Evolutionary conservation across 53 echinoderm and acorn worm species (phyloP).

Genomic region (Pentamera pediparva): DNA sequence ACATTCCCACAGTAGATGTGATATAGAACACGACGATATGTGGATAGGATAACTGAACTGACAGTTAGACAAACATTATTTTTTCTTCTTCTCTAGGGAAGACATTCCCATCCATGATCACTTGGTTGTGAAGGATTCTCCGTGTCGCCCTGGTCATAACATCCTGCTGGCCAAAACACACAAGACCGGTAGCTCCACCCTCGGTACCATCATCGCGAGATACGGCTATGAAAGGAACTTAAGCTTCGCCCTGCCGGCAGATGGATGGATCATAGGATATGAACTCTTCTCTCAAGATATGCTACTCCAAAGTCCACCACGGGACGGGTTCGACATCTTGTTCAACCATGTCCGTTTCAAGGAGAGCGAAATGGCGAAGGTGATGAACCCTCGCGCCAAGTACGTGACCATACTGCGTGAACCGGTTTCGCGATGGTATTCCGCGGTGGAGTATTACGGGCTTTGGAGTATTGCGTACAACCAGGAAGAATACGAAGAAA

Average conservation of each 20-base stretch:
- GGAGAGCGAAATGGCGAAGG: not conserved
- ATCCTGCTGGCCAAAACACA: conserved; percentile 5
- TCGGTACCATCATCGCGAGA: not conserved
- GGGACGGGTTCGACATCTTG: not conserved
- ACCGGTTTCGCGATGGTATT: conserved; percentile 5
- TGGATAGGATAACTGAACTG: no score
- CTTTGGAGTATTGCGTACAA: not conserved
- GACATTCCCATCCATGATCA: no score
- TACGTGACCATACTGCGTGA: conserved; percentile 5
- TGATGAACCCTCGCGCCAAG: not conserved
- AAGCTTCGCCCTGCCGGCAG: not conserved
- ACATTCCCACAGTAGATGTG: no score
- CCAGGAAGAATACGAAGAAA: not conserved
- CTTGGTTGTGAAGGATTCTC: no score
- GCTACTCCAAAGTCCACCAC: not conserved
- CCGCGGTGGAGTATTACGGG: not conserved
- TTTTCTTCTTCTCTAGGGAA: no score
- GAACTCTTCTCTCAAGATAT: not conserved
- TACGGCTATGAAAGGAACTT: conserved; percentile 5
- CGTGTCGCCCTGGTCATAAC: no score
- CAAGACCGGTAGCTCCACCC: not conserved
- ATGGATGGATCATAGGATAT: not conserved
- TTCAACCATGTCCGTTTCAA: conserved; percentile 5
- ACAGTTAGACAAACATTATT: no score
- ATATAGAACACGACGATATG: no score